A percentile compares a stretch with the other conserved stretches of the same genome.
phyloP scores from a whole-genome alignment of 1,140 invertebrate species.

The Pararge aegeria region DNA sequence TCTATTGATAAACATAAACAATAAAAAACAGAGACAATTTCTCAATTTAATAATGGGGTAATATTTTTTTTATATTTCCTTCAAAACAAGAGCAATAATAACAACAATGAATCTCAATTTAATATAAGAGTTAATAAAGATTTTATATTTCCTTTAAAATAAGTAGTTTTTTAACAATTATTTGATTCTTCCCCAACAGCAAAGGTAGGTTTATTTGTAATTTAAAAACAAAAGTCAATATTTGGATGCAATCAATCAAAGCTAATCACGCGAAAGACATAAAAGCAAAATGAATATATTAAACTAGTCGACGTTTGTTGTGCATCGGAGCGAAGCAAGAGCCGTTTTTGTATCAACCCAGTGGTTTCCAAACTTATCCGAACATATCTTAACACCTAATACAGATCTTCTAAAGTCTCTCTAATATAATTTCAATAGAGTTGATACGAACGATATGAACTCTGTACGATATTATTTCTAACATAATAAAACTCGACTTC shows the following conservation, averaged over 20 bases:
- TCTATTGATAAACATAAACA: too few species aligned
- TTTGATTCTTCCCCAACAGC: too few species aligned
- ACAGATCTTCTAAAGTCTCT: not conserved
- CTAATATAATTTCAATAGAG: too few species aligned
- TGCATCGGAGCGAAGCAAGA: slow-evolving; percentile 48
- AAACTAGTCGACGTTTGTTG: slow-evolving; percentile 56
- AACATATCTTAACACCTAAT: not conserved
- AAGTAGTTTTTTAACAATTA: slow-evolving; percentile 6
- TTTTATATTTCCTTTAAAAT: not conserved
- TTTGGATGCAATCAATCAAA: slow-evolving; percentile 78
- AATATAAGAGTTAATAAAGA: too few species aligned
- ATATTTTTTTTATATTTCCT: too few species aligned
- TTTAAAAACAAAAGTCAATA: slow-evolving; percentile 73
- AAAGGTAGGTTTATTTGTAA: not conserved
- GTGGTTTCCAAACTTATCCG: not conserved
- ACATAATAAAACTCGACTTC: too few species aligned
- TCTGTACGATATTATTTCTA: too few species aligned
- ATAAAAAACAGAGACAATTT: too few species aligned
- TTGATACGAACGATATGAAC: too few species aligned
- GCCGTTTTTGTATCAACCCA: slow-evolving; percentile 52
- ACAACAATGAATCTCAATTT: too few species aligned
- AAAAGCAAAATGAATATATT: slow-evolving; percentile 77
- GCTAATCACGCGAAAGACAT: slow-evolving; percentile 77
- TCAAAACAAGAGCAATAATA: too few species aligned
- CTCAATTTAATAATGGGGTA: too few species aligned